These are phyloP conservation scores for Cyrtorhinus lividipennis DNA, from an alignment of 1,140 invertebrate genomes.

Conservation along the genomic window DNA sequence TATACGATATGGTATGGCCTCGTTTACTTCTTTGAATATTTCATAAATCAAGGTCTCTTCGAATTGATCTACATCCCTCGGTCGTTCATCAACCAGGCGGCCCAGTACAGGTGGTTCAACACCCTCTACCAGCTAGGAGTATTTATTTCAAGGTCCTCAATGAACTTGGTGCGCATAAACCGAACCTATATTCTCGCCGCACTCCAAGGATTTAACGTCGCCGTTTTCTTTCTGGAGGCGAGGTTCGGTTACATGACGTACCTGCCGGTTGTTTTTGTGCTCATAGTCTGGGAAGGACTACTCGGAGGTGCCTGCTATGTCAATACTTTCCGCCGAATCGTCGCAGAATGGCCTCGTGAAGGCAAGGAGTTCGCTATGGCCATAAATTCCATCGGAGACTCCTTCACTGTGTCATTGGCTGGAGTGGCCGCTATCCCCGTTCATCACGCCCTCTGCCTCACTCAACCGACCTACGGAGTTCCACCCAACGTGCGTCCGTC, in stretches of 20 bases:
- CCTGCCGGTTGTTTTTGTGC: conserved; percentile 54
- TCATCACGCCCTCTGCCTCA: conserved; percentile 55
- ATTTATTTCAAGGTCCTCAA: conserved; percentile 70
- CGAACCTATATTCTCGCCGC: conserved; percentile 61
- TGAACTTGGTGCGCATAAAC: conserved; percentile 52
- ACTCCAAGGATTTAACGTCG: conserved; percentile 54
- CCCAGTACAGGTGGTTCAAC: conserved; percentile 72
- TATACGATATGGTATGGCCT: conserved; percentile 66
- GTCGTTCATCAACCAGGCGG: conserved; percentile 42
- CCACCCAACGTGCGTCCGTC: too few relatives aligned
- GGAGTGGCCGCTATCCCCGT: conserved; percentile 56
- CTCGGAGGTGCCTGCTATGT: conserved; percentile 75
- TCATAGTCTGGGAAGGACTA: conserved; percentile 72
- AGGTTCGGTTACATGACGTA: conserved; percentile 53
- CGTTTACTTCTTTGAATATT: conserved; percentile 80
- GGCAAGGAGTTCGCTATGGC: conserved; percentile 48
- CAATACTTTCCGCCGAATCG: conserved; percentile 68
- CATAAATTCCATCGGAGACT: conserved; percentile 56
- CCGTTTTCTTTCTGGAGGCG: conserved; percentile 48
- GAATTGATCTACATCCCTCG: conserved; percentile 58
- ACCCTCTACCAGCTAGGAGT: conserved; percentile 80
- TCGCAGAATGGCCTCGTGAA: conserved; percentile 47
- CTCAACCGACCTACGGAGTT: too few relatives aligned
- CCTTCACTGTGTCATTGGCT: conserved; percentile 58
- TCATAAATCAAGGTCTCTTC: conserved; percentile 78